These are phyloP conservation scores for Agelas oroides DNA, from an alignment of 37 sponge, comb jelly and placozoan species.

Conservation along the genomic window DNA sequence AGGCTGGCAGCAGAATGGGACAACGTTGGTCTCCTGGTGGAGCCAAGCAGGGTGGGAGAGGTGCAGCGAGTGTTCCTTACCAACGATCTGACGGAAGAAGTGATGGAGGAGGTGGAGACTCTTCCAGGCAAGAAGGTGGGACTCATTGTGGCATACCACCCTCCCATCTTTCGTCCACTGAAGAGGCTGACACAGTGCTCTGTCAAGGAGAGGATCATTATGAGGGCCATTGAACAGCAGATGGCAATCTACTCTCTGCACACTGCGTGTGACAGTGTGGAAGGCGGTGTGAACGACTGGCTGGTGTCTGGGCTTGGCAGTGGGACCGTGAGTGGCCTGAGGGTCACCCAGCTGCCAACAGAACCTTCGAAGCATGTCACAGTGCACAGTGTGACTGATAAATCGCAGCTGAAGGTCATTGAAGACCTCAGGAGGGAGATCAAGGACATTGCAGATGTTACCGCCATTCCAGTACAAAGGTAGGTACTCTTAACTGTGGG, in stretches of 20 bases:
- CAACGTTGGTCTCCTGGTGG: slow-evolving; percentile 93
- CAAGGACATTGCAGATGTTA: neutral
- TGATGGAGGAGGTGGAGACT: slow-evolving; percentile 72
- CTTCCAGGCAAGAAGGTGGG: slow-evolving; percentile 22
- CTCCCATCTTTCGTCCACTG: slow-evolving; percentile 89
- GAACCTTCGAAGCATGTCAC: slow-evolving; percentile 8
- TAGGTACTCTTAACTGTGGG: neutral
- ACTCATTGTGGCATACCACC: slow-evolving; percentile 92
- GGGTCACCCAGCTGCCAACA: slow-evolving; percentile 6
- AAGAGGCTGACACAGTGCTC: slow-evolving; percentile 82
- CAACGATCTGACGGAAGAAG: slow-evolving; percentile 93
- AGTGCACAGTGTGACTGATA: neutral
- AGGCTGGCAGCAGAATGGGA: slow-evolving; percentile 87
- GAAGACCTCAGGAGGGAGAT: neutral
- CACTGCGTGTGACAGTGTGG: slow-evolving; percentile 82
- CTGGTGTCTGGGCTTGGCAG: slow-evolving; percentile 75
- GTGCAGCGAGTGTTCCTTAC: slow-evolving; percentile 76
- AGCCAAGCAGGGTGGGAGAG: slow-evolving; percentile 48
- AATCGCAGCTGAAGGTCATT: slow-evolving; percentile 4
- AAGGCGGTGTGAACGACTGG: slow-evolving; percentile 96
- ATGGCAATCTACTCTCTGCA: slow-evolving; percentile 96
- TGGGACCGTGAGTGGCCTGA: slow-evolving; percentile 49
- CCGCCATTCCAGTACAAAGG: neutral
- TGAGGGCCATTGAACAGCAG: slow-evolving; percentile 69
- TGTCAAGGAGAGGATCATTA: slow-evolving; percentile 88